Evolutionary conservation across 1,140 invertebrate species (phyloP), one percentile per base, ranked within the genome.

Genomic region (Caenorhabditis remanei): DNA sequence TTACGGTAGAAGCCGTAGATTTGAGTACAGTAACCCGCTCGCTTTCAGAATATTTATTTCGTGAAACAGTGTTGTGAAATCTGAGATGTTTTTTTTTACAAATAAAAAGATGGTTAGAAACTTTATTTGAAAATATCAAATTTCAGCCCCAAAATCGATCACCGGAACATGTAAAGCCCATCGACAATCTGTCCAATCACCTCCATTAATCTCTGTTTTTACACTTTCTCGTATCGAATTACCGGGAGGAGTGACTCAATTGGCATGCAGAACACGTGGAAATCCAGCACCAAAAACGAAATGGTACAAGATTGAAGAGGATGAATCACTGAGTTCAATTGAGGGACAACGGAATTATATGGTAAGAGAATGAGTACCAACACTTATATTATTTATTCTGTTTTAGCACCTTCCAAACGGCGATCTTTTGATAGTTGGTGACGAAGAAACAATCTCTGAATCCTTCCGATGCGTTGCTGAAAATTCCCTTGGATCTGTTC

Each of bases 391-490:
- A 53, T 53, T 1, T 53, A 1, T 79, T 41, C 8, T 46, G 2
- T 85, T 85, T 56, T 67, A 85, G 85, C 46, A 50, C 19, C 67
- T 85, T 50, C n/a, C 63, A 41, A 85, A 85, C 41, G 85, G 85
- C 24, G 85, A 85, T 63, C 67, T 85, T 19, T 24, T 85, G 21
- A 50, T 85, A 48, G 63, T 85, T 53, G 65, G 65, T 8, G 63
- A 85, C 21, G 85, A 85, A 14, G 41, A 65, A 41, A 79, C 46
- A n/a, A 75, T 85, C 48, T 85, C 85, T 19, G 85, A 85, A 55
- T 85, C 85, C 7, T 85, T 85, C 85, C 85, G 85, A 24, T 85
- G 85, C n/a, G 85, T 85, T 2, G 85, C 85, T 19, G 48, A 75
- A 48, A 85, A 85, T 14, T 3, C 46, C n/a, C 11, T 71, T 8